phyloP scores from a whole-genome alignment of 2,888 invertebrate genomes.

The Ecliptopera silaceata region DNA sequence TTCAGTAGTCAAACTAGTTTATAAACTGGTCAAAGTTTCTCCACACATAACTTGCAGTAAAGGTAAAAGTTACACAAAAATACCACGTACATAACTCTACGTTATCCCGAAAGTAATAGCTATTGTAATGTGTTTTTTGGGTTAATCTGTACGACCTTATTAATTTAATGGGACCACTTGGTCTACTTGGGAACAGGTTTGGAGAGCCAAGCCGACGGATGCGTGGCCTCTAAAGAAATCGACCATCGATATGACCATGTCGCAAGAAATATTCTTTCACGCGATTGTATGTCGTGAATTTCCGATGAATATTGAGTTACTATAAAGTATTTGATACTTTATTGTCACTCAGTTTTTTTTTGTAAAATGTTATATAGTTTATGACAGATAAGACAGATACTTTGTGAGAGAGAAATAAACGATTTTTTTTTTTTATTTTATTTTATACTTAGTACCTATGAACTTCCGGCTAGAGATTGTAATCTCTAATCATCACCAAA shows the following conservation, averaged over 20 bases:
- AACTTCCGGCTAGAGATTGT: no score
- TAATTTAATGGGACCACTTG: conserved; percentile 74
- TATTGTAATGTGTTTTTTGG: conserved; percentile 7
- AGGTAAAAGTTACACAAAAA: neutral
- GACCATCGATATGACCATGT: conserved; percentile 32
- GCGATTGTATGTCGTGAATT: conserved; percentile 2
- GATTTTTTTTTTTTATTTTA: no score
- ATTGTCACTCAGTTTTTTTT: neutral
- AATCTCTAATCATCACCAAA: no score
- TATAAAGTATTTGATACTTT: neutral
- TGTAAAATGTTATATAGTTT: neutral
- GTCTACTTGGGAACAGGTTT: conserved; percentile 67
- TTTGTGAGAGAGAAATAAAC: no score
- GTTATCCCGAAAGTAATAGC: neutral
- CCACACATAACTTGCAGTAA: no score
- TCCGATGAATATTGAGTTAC: neutral
- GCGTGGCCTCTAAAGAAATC: conserved; percentile 41
- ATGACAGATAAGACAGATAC: neutral
- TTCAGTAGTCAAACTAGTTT: no score
- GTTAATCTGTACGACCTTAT: conserved; percentile 66
- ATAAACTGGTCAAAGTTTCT: no score
- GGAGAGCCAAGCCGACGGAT: conserved; percentile 34
- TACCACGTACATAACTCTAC: neutral
- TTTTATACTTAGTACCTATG: no score
- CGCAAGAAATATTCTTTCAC: conserved; percentile 21